Conservation (phyloP, 2,113 vertebrate species). For the Spheniscus mendiculus region DNA sequence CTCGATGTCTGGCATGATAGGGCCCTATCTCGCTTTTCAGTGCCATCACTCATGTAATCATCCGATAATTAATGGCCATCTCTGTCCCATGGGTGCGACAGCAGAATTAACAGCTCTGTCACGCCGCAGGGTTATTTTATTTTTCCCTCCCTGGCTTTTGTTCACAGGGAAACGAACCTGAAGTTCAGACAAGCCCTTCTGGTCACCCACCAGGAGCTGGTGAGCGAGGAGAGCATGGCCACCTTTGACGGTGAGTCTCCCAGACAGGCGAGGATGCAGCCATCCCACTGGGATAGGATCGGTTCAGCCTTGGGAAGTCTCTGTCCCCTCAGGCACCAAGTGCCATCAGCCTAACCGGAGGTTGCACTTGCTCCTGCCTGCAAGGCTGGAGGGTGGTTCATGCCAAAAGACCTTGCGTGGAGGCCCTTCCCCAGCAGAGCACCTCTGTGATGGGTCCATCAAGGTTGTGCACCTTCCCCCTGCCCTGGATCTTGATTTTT, state of each 20-base stretch:
- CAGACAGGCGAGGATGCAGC: accelerated
- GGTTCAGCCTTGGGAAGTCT: not conserved
- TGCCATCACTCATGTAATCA: not conserved
- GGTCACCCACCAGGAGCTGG: slow-evolving; percentile 82
- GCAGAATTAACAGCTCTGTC: not conserved
- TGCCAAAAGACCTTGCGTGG: not conserved
- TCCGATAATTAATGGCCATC: not conserved
- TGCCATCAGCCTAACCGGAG: not conserved
- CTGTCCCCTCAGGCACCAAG: not conserved
- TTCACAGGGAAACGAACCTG: slow-evolving; percentile 88
- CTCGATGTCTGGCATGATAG: not conserved
- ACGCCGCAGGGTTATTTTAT: not conserved
- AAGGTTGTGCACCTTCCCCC: not conserved
- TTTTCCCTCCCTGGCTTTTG: not conserved
- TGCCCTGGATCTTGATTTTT: not conserved
- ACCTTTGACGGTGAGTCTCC: slow-evolving; percentile 83
- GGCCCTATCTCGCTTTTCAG: not conserved
- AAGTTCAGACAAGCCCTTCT: slow-evolving; percentile 88
- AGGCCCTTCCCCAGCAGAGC: not conserved
- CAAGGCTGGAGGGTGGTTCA: not conserved
- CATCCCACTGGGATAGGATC: accelerated
- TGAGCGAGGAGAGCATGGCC: slow-evolving; percentile 70
- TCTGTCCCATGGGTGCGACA: not conserved
- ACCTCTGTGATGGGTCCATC: not conserved
- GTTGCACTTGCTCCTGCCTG: not conserved